phyloP scores from a whole-genome alignment of 2,113 vertebrate species.

The Arvicanthis niloticus region DNA sequence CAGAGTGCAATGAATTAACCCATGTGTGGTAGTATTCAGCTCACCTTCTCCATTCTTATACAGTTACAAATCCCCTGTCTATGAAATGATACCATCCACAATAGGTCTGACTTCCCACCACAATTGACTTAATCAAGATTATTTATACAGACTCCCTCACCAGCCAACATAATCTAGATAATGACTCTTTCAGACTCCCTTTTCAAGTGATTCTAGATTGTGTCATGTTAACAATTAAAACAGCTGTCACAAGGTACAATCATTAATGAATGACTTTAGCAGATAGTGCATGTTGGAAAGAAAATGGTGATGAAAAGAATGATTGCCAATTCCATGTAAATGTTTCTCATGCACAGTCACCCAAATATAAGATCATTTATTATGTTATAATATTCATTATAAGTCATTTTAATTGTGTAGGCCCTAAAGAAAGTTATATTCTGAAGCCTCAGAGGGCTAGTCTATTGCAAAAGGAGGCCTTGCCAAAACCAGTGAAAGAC shows the following conservation, averaged over 20 bases:
- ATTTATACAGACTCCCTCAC: neutral
- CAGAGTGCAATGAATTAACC: neutral
- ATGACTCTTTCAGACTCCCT: neutral
- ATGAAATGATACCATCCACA: neutral
- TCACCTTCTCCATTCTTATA: neutral
- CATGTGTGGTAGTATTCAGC: neutral
- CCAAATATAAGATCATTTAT: conserved; percentile 42
- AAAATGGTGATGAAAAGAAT: conserved; percentile 25
- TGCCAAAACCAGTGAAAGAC: neutral
- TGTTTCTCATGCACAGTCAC: neutral
- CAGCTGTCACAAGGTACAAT: neutral
- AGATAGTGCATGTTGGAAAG: neutral
- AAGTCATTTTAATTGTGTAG: neutral
- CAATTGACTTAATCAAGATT: neutral
- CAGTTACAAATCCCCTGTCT: neutral
- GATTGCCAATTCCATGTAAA: neutral
- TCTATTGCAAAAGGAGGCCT: neutral
- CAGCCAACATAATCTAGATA: neutral
- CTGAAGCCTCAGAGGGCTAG: neutral
- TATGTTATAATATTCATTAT: neutral
- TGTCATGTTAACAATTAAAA: neutral
- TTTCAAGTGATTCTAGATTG: neutral
- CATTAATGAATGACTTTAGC: conserved; percentile 5
- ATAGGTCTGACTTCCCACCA: neutral
- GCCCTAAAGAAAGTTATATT: neutral